Percentiles rank a stretch among this genome's conserved stretches.
These are phyloP conservation scores for Deilephila elpenor DNA, from an alignment of 2,888 invertebrate species.

Conservation along the genomic window DNA sequence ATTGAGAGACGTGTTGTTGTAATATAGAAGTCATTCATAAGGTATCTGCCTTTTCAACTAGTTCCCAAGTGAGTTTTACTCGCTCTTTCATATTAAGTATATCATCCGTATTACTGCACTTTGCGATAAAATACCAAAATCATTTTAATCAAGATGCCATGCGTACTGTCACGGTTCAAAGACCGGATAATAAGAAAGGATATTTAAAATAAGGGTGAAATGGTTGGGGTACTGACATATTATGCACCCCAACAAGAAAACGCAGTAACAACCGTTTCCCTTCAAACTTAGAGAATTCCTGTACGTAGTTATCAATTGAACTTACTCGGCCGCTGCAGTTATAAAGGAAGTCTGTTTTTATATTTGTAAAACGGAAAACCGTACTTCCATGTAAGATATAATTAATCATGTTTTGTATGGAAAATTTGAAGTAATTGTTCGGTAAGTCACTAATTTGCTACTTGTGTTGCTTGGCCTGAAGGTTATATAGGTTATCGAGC, in stretches of 20 bases:
- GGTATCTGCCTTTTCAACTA: too few relatives aligned
- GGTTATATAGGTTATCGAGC: constrained; percentile 14
- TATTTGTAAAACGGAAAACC: not conserved
- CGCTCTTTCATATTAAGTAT: too few relatives aligned
- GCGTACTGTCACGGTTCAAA: not conserved
- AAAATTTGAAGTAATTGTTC: not conserved
- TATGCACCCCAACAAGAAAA: not conserved
- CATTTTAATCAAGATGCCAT: not conserved
- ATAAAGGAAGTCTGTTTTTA: not conserved
- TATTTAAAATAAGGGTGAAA: not conserved
- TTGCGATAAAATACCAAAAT: not conserved
- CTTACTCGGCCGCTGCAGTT: not conserved
- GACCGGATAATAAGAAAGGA: constrained; percentile 1
- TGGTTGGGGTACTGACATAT: not conserved
- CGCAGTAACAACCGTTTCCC: not conserved
- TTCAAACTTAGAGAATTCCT: not conserved
- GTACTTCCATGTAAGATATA: not conserved
- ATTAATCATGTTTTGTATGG: not conserved
- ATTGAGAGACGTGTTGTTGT: too few relatives aligned
- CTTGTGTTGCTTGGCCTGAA: constrained; percentile 5
- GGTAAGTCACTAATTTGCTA: constrained; percentile 4
- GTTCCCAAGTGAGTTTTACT: not conserved
- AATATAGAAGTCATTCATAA: too few relatives aligned
- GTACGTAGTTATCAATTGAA: not conserved
- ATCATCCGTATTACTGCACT: not conserved